A percentile compares a stretch with the other conserved stretches of the same genome.
phyloP scores from a whole-genome alignment of 1,140 invertebrate species.

The Neotoxoptera formosana region DNA sequence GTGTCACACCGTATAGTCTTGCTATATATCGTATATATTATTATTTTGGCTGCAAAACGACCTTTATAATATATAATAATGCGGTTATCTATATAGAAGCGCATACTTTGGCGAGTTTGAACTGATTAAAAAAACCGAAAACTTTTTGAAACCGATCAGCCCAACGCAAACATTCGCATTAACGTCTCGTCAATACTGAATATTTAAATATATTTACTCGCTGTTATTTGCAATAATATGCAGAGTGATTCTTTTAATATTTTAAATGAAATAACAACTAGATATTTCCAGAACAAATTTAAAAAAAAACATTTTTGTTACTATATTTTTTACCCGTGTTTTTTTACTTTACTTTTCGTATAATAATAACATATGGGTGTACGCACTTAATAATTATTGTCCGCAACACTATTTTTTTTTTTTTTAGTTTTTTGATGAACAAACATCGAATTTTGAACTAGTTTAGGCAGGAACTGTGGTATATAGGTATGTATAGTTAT shows the following conservation, averaged over 20 bases:
- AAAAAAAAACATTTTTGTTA: no score
- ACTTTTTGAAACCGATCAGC: neutral
- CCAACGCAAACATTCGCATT: neutral
- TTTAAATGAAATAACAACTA: no score
- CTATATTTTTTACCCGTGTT: no score
- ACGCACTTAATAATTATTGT: no score
- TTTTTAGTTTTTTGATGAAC: no score
- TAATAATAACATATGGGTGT: no score
- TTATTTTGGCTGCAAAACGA: neutral
- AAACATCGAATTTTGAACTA: no score
- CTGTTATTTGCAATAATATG: neutral
- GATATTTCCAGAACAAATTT: no score
- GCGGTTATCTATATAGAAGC: neutral
- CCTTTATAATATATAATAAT: slow-evolving; percentile 6
- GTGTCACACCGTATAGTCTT: neutral
- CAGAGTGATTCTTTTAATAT: neutral
- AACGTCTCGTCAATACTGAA: neutral
- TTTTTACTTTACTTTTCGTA: no score
- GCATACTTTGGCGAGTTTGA: neutral
- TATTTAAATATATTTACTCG: neutral
- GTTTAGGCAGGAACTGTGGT: no score
- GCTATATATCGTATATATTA: neutral
- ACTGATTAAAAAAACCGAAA: neutral
- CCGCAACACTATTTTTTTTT: no score
- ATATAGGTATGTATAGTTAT: no score